Base-by-base conservation (phyloP, 2,797 vertebrate species). In the Carapus acus region DNA sequence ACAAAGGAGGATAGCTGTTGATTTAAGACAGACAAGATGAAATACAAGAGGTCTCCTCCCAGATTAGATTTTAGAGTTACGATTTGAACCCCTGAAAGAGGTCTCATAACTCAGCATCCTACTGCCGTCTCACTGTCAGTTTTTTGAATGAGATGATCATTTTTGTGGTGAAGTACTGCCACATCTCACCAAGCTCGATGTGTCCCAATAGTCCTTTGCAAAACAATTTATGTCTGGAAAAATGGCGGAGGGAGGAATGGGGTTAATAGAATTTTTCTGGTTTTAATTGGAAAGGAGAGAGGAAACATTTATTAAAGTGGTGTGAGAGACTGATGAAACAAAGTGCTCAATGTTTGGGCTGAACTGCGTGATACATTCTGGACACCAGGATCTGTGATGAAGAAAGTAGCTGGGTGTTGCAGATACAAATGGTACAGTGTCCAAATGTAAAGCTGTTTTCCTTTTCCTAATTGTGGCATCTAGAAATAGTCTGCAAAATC, bases 241-340 rank as follows among this genome's bases (percentile, higher is more conserved):
- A 75, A 84, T 80, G 63, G 74, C 72, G 24, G 41, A n/a, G 55
- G 73, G 23, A 67, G 74, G 36, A 65, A 15, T 2, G 8, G 45
- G 83, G 83, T 83, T 85, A 85, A 85, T 85, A 72, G 79, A 83
- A 74, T 24, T 65, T 66, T 64, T 69, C 76, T 64, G 72, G 72
- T 82, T 81, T 83, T 83, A 83, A 83, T 85, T 83, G 78, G 59
- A 84, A 81, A 82, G 77, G 75, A 77, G 76, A 82, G 83, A 80
- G 43, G 67, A 77, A 63, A 68, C 57, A 63, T 69, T 78, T 79
- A 80, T 79, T 74, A 79, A 62, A 34, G 47, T 22, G 37, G 37
- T 58, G 39, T 0, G 36, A 6, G 69, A 79, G 80, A 84, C 76
- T 71, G 70, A 84, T 65, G 54, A 76, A 7, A 40, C 62, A 71